Evolutionary conservation across 30 jellyfish, hydroid and myxozoan species (phyloP).

Genomic region (Catostylus mosaicus): DNA sequence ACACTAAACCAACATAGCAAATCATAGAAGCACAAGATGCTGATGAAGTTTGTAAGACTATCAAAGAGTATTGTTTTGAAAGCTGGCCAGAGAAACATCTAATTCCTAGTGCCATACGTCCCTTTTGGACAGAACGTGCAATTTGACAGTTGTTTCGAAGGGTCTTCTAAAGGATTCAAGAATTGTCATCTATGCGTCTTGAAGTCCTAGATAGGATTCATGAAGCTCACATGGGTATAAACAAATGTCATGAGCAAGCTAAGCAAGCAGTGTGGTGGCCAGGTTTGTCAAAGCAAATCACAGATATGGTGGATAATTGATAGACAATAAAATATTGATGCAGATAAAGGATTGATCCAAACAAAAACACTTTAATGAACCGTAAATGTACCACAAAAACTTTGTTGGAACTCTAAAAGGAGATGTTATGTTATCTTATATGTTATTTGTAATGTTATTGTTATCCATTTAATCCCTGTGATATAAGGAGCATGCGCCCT

Average conservation of each 20-base stretch:
- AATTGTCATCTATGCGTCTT: slow-evolving; percentile 31
- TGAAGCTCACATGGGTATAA: slow-evolving; percentile 45
- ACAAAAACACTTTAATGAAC: not conserved
- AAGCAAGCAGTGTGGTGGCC: slow-evolving; percentile 51
- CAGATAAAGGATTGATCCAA: not conserved
- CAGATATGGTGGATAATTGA: slow-evolving; percentile 14
- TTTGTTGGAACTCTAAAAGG: not conserved
- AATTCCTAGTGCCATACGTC: no score
- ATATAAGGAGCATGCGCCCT: no score
- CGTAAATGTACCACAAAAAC: not conserved
- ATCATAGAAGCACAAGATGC: no score
- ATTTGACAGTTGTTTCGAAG: no score
- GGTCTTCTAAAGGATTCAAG: no score
- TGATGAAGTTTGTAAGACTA: not conserved
- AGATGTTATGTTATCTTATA: not conserved
- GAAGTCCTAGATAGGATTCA: slow-evolving; percentile 40
- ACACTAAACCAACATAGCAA: no score
- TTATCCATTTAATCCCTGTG: no score
- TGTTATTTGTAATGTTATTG: not conserved
- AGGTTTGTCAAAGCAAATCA: slow-evolving; percentile 30
- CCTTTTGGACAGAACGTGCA: no score
- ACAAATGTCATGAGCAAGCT: slow-evolving; percentile 36
- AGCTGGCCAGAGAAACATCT: not conserved
- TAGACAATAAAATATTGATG: not conserved
- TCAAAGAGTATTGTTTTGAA: not conserved